Percentiles rank a stretch among this genome's conserved stretches.
Evolutionary conservation across 2,888 invertebrate genomes (phyloP).

Genomic region (Chaitophorus viminalis): DNA sequence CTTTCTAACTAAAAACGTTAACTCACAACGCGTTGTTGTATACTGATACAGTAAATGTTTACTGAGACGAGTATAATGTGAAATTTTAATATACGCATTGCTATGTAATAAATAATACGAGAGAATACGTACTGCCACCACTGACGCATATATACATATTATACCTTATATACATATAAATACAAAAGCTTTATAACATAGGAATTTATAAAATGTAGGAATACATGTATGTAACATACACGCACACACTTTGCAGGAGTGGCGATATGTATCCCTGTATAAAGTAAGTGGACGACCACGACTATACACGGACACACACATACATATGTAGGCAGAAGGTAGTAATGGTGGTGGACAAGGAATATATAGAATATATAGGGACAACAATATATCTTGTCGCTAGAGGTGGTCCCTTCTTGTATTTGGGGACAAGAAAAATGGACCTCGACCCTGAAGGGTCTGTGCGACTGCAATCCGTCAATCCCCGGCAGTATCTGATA

Average conservation of each 20-base stretch:
- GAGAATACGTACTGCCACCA: background rate
- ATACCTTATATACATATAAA: background rate
- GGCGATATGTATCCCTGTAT: background rate
- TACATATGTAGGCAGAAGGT: background rate
- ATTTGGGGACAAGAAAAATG: slow-evolving; percentile 53
- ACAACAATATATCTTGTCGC: slow-evolving; percentile 49
- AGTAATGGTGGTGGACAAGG: background rate
- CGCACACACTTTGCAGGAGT: background rate
- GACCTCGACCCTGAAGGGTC: slow-evolving; percentile 54
- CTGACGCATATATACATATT: background rate
- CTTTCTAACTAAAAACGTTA: background rate
- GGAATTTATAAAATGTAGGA: background rate
- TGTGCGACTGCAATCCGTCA: slow-evolving; percentile 55
- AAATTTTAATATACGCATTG: slow-evolving; percentile 3
- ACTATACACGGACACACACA: background rate
- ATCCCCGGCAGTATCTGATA: slow-evolving; percentile 49
- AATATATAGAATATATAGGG: no score
- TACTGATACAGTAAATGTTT: background rate
- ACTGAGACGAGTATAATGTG: background rate
- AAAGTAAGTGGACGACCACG: background rate
- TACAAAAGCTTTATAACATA: background rate
- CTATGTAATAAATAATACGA: background rate
- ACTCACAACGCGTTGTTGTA: background rate
- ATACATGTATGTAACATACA: background rate
- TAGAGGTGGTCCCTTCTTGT: slow-evolving; percentile 35